Conservation (phyloP, 1,140 invertebrate species). For the Meloidogyne exigua region DNA sequence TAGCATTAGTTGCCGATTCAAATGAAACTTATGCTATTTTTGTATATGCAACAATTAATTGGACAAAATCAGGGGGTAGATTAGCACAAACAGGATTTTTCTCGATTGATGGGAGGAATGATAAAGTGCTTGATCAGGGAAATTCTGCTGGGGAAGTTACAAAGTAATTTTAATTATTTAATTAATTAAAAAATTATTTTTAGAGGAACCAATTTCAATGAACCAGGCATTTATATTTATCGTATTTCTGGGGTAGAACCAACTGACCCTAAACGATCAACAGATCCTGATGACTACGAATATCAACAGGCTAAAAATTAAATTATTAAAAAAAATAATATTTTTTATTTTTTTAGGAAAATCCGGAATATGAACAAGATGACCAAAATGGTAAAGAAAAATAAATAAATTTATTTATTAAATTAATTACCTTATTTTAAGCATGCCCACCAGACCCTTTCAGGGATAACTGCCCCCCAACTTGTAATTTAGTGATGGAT, state of each 20-base stretch:
- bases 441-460: constrained; percentile 36
- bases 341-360: constrained; percentile 16
- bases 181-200: constrained; percentile 12
- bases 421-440: background rate
- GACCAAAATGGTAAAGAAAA: constrained; percentile 19
- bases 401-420: background rate
- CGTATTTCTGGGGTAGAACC: constrained; percentile 39
- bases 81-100: constrained; percentile 43
- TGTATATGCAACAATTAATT: constrained; percentile 33
- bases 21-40: constrained; percentile 40
- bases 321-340: background rate
- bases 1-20: constrained; percentile 29
- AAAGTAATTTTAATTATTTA: constrained; percentile 11
- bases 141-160: constrained; percentile 30
- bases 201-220: constrained; percentile 38
- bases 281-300: constrained; percentile 34
- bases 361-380: constrained; percentile 41
- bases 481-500: constrained; percentile 39
- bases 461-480: constrained; percentile 33
- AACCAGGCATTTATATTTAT: constrained; percentile 38
- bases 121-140: constrained; percentile 41
- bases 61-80: constrained; percentile 12
- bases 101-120: constrained; percentile 38
- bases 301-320: background rate
- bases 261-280: constrained; percentile 31